Evolutionary conservation across 2,888 invertebrate species (phyloP).

Genomic region (Biston stratarius): DNA sequence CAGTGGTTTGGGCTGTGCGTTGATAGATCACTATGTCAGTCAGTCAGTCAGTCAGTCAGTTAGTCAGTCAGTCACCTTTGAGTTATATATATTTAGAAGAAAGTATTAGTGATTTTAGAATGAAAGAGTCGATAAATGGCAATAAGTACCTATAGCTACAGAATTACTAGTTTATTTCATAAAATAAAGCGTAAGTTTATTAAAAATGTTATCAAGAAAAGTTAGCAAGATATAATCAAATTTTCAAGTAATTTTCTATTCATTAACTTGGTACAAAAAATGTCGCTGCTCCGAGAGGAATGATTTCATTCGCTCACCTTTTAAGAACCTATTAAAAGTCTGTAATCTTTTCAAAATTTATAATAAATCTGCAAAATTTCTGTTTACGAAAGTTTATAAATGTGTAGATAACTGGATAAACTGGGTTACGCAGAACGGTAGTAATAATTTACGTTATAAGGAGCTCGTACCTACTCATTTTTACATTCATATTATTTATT

Average conservation of each 20-base stretch:
- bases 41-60: too few species aligned
- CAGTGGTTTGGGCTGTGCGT: too few species aligned
- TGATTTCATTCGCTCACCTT: slow-evolving; percentile 24
- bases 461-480: too few species aligned
- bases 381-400: background rate
- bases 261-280: slow-evolving; percentile 17
- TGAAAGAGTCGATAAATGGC: too few species aligned
- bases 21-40: too few species aligned
- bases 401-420: background rate
- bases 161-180: background rate
- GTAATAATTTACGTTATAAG: too few species aligned
- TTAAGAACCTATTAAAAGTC: slow-evolving; percentile 25
- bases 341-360: background rate
- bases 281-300: background rate
- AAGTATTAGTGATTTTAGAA: too few species aligned
- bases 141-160: too few species aligned
- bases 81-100: too few species aligned
- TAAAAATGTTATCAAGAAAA: slow-evolving; percentile 9
- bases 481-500: too few species aligned
- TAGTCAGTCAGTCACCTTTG: too few species aligned
- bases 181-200: slow-evolving; percentile 2
- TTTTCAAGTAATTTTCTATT: slow-evolving; percentile 31
- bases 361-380: background rate
- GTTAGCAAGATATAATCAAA: slow-evolving; percentile 12
- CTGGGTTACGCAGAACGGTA: too few species aligned